Percentiles rank a stretch among this genome's conserved stretches.
Conservation (phyloP, 2,888 invertebrate species). For the Phoenoteleia sp. region DNA sequence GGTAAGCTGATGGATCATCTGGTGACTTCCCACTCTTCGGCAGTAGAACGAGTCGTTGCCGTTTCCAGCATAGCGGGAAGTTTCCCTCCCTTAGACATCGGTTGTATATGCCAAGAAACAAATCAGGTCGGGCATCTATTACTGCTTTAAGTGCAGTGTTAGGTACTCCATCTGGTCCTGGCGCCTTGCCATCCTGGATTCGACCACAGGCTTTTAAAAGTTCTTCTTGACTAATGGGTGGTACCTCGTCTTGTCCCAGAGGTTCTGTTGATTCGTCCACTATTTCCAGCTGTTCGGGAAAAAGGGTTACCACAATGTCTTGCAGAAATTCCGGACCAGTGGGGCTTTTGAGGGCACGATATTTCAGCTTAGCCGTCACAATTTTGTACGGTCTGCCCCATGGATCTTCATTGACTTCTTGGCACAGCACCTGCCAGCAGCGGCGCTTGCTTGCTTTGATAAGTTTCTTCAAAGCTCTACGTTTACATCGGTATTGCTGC, state of each 20-base stretch:
- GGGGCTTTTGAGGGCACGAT: too few species aligned
- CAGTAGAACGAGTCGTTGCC: conserved; percentile 59
- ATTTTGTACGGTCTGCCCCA: background rate
- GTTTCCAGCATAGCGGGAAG: conserved; percentile 25
- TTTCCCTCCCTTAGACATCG: conserved; percentile 32
- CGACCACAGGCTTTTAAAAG: conserved; percentile 47
- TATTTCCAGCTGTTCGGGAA: background rate
- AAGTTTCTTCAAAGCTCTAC: background rate
- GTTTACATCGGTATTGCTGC: background rate
- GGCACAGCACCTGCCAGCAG: background rate
- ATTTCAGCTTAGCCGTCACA: background rate
- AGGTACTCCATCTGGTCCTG: conserved; percentile 71
- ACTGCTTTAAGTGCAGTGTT: conserved; percentile 44
- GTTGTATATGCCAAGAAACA: conserved; percentile 31
- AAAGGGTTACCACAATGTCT: background rate
- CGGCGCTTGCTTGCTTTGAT: background rate
- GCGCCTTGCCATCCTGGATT: conserved; percentile 68
- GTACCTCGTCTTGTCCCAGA: conserved; percentile 14
- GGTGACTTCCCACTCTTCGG: conserved; percentile 31
- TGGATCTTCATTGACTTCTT: background rate
- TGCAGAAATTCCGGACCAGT: background rate
- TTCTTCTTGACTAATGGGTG: conserved; percentile 53
- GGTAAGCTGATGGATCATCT: conserved; percentile 41
- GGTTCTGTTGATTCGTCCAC: background rate
- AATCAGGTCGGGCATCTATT: background rate